These are phyloP conservation scores for Drosophila littoralis DNA, from an alignment of 1,140 invertebrate genomes.

Conservation along the genomic window DNA sequence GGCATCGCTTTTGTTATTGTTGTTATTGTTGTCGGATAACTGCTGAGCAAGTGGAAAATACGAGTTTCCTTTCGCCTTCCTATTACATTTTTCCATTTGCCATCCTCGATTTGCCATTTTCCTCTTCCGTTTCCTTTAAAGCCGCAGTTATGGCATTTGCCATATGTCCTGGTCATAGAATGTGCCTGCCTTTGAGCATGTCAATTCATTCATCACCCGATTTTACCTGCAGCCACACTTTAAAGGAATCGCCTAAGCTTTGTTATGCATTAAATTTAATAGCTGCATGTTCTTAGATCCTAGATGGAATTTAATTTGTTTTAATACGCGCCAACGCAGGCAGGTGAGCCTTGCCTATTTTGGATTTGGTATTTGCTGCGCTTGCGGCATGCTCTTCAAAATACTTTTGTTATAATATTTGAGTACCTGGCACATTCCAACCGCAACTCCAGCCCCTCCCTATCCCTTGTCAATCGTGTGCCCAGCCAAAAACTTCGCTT, in stretches of 20 bases:
- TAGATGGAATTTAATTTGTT: slow-evolving; percentile 77
- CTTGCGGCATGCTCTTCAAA: slow-evolving; percentile 72
- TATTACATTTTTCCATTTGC: slow-evolving; percentile 39
- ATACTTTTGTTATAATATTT: slow-evolving; percentile 62
- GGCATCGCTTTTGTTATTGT: slow-evolving; percentile 29
- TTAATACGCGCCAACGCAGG: slow-evolving; percentile 20
- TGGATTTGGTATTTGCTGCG: slow-evolving; percentile 45
- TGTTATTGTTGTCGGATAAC: slow-evolving; percentile 23
- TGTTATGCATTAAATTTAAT: slow-evolving; percentile 48
- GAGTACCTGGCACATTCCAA: slow-evolving; percentile 38
- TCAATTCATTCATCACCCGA: slow-evolving; percentile 9
- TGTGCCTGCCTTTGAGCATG: slow-evolving; percentile 7
- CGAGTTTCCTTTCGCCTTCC: slow-evolving; percentile 65
- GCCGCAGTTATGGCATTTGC: slow-evolving; percentile 20
- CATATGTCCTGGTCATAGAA: slow-evolving; percentile 7
- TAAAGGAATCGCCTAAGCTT: not conserved
- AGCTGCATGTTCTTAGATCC: slow-evolving; percentile 32
- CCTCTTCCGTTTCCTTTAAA: slow-evolving; percentile 8
- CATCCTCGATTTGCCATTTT: slow-evolving; percentile 11
- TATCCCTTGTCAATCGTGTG: not conserved
- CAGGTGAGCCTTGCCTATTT: slow-evolving; percentile 47
- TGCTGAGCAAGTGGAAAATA: slow-evolving; percentile 70
- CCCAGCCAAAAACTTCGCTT: slow-evolving; percentile 62
- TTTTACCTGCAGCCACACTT: not conserved
- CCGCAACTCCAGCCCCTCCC: slow-evolving; percentile 2